A percentile compares a stretch with the other conserved stretches of the same genome.
Evolutionary conservation across 1,140 invertebrate species (phyloP).

Genomic region (Euwallacea fornicatus): DNA sequence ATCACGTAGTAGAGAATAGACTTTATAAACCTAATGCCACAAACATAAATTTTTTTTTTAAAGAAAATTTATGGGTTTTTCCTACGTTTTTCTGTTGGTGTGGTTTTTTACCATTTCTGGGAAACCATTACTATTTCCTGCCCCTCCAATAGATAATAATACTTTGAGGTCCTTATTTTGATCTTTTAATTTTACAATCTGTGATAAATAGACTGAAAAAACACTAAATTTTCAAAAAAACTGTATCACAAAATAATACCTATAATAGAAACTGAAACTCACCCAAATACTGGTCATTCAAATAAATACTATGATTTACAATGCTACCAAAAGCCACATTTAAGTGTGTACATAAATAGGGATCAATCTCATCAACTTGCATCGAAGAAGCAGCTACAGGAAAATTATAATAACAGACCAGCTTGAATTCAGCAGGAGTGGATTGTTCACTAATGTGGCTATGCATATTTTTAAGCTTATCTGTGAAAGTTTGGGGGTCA

Average conservation of each 20-base stretch:
- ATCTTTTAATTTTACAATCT: conserved; percentile 64
- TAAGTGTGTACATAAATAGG: conserved; percentile 78
- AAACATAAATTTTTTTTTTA: conserved; percentile 2
- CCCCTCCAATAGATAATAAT: conserved; percentile 76
- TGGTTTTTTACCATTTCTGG: conserved; percentile 69
- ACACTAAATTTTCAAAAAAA: neutral
- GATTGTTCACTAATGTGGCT: conserved; percentile 1
- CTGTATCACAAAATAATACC: neutral
- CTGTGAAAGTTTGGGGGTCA: conserved; percentile 11
- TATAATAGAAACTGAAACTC: conserved; percentile 2
- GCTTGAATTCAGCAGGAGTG: conserved; percentile 39
- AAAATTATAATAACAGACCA: conserved; percentile 70
- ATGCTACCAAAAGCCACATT: conserved; percentile 74
- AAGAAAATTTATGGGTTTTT: neutral
- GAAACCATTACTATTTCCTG: conserved; percentile 64
- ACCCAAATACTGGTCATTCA: conserved; percentile 39
- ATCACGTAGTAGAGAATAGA: conserved; percentile 65
- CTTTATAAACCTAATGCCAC: conserved; percentile 63
- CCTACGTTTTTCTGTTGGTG: conserved; percentile 48
- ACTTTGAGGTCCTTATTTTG: conserved; percentile 72
- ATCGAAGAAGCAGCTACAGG: conserved; percentile 55
- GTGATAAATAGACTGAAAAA: conserved; percentile 54
- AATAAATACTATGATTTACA: conserved; percentile 61
- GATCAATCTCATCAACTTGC: conserved; percentile 62
- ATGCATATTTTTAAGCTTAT: conserved; percentile 14